Evolutionary conservation across 2,113 vertebrate genomes (phyloP), one percentile per base, ranked within the genome.

Genomic region (Cochlearius cochlearius): DNA sequence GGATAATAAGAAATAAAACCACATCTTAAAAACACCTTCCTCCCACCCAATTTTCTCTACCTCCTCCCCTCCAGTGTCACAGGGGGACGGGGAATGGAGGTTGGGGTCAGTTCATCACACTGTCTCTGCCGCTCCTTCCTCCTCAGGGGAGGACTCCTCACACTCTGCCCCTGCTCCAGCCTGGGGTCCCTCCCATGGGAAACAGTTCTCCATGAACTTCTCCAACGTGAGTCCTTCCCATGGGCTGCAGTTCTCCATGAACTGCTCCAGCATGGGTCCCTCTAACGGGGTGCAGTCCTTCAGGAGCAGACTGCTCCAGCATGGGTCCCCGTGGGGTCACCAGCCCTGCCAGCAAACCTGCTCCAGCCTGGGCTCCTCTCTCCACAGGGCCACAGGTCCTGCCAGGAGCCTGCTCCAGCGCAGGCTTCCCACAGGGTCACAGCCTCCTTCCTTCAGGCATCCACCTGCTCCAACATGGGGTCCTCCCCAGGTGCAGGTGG

Each of bases 61-160:
- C 21, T 59, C 34, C 13, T 59, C 34, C 34, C 13, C 34, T 2
- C 13, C 4, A 59, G 58, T 1, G 6, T 9, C 3, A 1, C 34
- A 59, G 34, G 56, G 58, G 56, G 20, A 12, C 2, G 7, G 19
- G 30, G 55, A 21, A 22, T 14, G 8, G 56, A 12, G 12, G 12
- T 22, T 59, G 58, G 1, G 13, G 21, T 23, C 13, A n/a, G 34
- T 15, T n/a, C 56, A n/a, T 58, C 56, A n/a, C 58, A 59, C 10
- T 7, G 21, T 59, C 34, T 59, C 34, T 59, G 21, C 56, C 3
- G 1, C 32, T 58, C 56, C 56, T 34, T 58, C 12, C 20, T 58
- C 12, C 34, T 10, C 32, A 10, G 5, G 13, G 34, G 34, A 58
- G 56, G 56, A 22, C 56, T 58, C 56, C 12, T 58, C 56, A 58